Evolutionary conservation across 2,888 invertebrate genomes (phyloP).

Genomic region (Standfussiana lucernea): DNA sequence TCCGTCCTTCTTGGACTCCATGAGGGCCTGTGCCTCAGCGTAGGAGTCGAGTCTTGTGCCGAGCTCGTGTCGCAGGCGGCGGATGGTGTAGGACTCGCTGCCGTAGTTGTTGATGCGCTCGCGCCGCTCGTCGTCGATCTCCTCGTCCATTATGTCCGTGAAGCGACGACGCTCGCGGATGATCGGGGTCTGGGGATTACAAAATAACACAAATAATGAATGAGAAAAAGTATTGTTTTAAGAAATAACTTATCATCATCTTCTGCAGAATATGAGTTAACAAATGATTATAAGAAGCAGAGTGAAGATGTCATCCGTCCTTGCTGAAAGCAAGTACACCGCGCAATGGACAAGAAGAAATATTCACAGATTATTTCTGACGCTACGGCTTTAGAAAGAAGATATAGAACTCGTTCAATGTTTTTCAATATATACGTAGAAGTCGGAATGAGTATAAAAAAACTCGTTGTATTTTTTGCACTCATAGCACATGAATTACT

Average conservation of each 20-base stretch:
- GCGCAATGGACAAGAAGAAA: neutral
- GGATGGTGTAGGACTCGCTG: constrained; percentile 92
- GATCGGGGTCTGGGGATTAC: constrained; percentile 92
- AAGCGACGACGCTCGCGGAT: constrained; percentile 97
- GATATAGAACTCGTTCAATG: neutral
- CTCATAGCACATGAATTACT: neutral
- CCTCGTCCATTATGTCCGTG: constrained; percentile 98
- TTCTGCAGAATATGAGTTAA: neutral
- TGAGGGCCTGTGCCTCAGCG: constrained; percentile 96
- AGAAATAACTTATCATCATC: neutral
- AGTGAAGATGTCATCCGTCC: neutral
- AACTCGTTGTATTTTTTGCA: neutral
- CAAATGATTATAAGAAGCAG: neutral
- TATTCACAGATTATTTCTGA: neutral
- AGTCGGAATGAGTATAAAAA: neutral
- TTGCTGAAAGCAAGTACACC: neutral
- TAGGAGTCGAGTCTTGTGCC: constrained; percentile 94
- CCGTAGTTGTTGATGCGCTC: constrained; percentile 95
- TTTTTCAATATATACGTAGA: neutral
- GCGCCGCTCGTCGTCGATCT: constrained; percentile 97
- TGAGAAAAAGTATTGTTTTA: neutral
- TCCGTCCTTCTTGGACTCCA: constrained; percentile 94
- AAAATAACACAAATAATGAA: neutral
- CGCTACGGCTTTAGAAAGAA: too few relatives aligned
- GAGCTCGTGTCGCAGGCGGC: constrained; percentile 95